phyloP scores from a whole-genome alignment of 1,140 invertebrate species.

The Chrysopa pallens region DNA sequence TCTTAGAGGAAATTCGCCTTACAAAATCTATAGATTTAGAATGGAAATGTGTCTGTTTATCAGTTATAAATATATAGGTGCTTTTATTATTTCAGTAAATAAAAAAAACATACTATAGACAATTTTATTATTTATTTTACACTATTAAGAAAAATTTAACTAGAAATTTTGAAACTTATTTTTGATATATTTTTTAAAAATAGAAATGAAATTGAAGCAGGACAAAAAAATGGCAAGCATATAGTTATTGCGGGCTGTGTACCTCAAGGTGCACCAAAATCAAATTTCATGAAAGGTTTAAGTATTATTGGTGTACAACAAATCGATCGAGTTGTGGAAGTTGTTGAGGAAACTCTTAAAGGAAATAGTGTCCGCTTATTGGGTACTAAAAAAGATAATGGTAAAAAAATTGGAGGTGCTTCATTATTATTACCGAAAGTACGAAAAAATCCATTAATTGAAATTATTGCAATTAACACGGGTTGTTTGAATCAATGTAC shows the following conservation, averaged over 20 bases:
- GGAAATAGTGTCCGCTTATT: slow-evolving; percentile 71
- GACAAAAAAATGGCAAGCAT: slow-evolving; percentile 55
- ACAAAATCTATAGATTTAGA: no score
- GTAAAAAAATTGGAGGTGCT: slow-evolving; percentile 74
- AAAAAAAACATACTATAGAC: no score
- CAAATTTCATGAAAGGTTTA: slow-evolving; percentile 56
- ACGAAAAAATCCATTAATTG: slow-evolving; percentile 85
- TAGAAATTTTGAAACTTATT: neutral
- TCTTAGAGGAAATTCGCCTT: no score
- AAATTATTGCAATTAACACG: slow-evolving; percentile 96
- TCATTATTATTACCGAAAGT: slow-evolving; percentile 81
- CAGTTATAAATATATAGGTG: no score
- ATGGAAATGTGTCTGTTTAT: no score
- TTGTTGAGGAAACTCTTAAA: slow-evolving; percentile 95
- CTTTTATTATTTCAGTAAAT: no score
- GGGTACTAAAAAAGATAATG: slow-evolving; percentile 61
- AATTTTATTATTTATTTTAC: no score
- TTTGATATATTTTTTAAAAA: slow-evolving; percentile 9
- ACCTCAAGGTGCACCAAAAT: slow-evolving; percentile 69
- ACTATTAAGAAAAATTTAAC: no score
- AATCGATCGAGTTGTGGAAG: slow-evolving; percentile 94
- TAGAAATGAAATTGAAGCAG: slow-evolving; percentile 77
- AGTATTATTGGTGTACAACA: slow-evolving; percentile 95
- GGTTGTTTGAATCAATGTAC: slow-evolving; percentile 97
- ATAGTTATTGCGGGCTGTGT: slow-evolving; percentile 94